Conservation (phyloP, 1,140 invertebrate species). For the Neuroterus valhalla region DNA sequence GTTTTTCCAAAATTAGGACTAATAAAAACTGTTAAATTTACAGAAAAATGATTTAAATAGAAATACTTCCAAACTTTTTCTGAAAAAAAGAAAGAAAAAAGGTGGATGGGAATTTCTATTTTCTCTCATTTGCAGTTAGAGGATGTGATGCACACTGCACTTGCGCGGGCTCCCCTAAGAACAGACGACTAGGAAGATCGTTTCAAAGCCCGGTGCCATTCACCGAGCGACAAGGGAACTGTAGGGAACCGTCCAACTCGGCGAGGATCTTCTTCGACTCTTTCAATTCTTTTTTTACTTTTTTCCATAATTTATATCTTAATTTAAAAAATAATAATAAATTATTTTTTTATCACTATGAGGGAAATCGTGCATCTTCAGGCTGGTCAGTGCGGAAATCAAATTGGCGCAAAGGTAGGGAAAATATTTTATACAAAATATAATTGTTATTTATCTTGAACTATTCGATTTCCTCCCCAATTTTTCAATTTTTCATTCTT, state of each 20-base stretch:
- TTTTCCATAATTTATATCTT: conserved; percentile 11
- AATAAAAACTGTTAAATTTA: too few species aligned
- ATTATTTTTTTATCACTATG: conserved; percentile 72
- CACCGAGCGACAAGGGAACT: conserved; percentile 30
- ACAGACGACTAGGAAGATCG: conserved; percentile 9
- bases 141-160: conserved; percentile 34
- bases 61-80: neutral
- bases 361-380: conserved; percentile 87
- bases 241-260: conserved; percentile 24
- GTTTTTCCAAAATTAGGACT: too few species aligned
- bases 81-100: neutral
- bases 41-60: neutral
- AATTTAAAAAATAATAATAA: neutral
- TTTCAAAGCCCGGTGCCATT: conserved; percentile 28
- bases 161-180: conserved; percentile 44
- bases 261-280: conserved; percentile 33
- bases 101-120: neutral
- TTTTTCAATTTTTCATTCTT: neutral
- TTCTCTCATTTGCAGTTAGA: neutral
- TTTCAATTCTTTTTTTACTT: conserved; percentile 22
- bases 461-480: too few species aligned
- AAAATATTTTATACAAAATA: neutral
- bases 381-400: conserved; percentile 80
- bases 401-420: conserved; percentile 30
- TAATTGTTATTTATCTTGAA: neutral